These are phyloP conservation scores for Sturmia bella DNA, from an alignment of 2,888 invertebrate genomes.

Conservation along the genomic window DNA sequence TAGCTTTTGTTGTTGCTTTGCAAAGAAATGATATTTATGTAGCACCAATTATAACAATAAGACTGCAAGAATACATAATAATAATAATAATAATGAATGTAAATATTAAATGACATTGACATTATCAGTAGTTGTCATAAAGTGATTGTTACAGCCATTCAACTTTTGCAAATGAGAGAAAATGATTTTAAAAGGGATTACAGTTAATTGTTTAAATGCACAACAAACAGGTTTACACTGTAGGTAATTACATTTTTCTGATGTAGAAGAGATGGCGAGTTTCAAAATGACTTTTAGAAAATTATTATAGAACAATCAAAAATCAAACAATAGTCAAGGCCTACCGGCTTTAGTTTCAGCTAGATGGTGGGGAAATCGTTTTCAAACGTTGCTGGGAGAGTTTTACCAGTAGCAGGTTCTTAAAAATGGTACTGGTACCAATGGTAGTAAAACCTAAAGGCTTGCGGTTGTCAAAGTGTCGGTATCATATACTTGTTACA, in stretches of 20 bases:
- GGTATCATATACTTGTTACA: no score
- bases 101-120: conserved; percentile 61
- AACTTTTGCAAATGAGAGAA: background rate
- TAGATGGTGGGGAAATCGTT: no score
- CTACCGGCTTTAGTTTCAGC: no score
- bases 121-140: conserved; percentile 55
- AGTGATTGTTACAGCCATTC: conserved; percentile 23
- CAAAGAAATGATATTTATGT: conserved; percentile 26
- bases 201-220: background rate
- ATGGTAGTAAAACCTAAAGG: no score
- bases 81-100: conserved; percentile 11
- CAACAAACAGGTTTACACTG: background rate
- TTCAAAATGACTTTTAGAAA: background rate
- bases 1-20: background rate
- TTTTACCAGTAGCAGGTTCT: no score
- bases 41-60: conserved; percentile 24
- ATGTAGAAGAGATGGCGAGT: background rate
- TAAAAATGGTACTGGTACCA: no score
- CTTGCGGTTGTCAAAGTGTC: no score
- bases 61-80: conserved; percentile 1
- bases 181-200: background rate
- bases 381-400: no score
- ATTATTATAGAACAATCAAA: background rate
- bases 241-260: background rate
- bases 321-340: background rate